Percentiles rank a stretch among this genome's conserved stretches.
Evolutionary conservation across 2,888 invertebrate genomes (phyloP).

Genomic region (Hermaeophaga mercurialis): DNA sequence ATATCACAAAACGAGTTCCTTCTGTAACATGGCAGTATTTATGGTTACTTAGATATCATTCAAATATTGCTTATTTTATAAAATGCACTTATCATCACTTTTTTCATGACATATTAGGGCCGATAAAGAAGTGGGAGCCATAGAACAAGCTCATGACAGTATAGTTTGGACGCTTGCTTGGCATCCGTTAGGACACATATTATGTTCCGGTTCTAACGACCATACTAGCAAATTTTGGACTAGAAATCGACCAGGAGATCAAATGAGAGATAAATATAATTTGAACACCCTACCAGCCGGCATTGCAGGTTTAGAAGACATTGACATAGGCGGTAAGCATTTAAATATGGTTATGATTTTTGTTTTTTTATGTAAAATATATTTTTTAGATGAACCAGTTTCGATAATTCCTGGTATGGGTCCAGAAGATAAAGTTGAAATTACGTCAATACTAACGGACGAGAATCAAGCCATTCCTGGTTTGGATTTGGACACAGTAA

Average conservation of each 20-base stretch:
- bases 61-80: no score
- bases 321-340: constrained; percentile 64
- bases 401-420: constrained; percentile 95
- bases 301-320: constrained; percentile 71
- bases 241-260: constrained; percentile 95
- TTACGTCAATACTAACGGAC: constrained; percentile 78
- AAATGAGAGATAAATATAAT: constrained; percentile 98
- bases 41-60: no score
- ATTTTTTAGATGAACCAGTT: constrained; percentile 64
- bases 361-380: background rate
- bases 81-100: background rate
- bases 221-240: constrained; percentile 99
- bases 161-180: constrained; percentile 99
- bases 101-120: constrained; percentile 65
- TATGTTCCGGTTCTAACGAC: constrained; percentile 99
- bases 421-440: constrained; percentile 91
- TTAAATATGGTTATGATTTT: background rate
- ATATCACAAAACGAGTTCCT: no score
- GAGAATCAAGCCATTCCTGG: constrained; percentile 83
- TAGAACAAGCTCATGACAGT: constrained; percentile 98
- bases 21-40: no score
- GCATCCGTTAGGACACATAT: constrained; percentile 98
- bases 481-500: constrained; percentile 75
- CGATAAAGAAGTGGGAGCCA: constrained; percentile 97
- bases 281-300: constrained; percentile 89